Evolutionary conservation across 2,888 invertebrate species (phyloP), one percentile per base, ranked within the genome.

Genomic region (Myopa tessellatipennis): DNA sequence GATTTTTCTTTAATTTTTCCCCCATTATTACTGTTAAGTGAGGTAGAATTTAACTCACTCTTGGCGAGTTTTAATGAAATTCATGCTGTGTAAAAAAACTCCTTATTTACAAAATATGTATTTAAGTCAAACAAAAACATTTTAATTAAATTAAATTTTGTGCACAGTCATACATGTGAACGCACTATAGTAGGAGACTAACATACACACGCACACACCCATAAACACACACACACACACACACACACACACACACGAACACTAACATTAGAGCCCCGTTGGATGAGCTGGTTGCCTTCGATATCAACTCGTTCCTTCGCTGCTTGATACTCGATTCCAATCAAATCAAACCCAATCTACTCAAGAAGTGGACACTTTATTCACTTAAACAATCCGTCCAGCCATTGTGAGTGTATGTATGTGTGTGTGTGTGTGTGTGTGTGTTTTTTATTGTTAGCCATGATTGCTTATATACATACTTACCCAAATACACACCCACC

Each of bases 241-340:
- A 67, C n/a, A 12, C 40, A 67, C 38, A 40, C 67, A 67, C 67
- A 67, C 16, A 55, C 16, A 16, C 55, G n/a, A 55, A 16, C 16
- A 16, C 16, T 55, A 8, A 12, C 55, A 55, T 55, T 55, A 45
- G 45, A 45, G 45, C 5, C 5, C 55, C 3, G 16, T n/a, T 1
- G 0, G 55, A 55, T 55, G 14, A 55, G 55, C 10, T 55, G 55
- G 55, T 8, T 55, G 55, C 16, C 5, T 55, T 10, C 16, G n/a
- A 55, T 55, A 6, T 45, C 45, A 2, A 16, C 16, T 55, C 55
- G 55, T 55, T 55, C 55, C 8, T 55, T 55, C 55, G 5, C 55
- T 55, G 55, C 55, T 55, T 55, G 55, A 55, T n/a, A 55, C 55
- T 55, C 10, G 55, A 55, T n/a, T 55, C 55, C 55, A 55, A 55